phyloP scores from a whole-genome alignment of 2,888 invertebrate genomes.

The Seira ritae region DNA sequence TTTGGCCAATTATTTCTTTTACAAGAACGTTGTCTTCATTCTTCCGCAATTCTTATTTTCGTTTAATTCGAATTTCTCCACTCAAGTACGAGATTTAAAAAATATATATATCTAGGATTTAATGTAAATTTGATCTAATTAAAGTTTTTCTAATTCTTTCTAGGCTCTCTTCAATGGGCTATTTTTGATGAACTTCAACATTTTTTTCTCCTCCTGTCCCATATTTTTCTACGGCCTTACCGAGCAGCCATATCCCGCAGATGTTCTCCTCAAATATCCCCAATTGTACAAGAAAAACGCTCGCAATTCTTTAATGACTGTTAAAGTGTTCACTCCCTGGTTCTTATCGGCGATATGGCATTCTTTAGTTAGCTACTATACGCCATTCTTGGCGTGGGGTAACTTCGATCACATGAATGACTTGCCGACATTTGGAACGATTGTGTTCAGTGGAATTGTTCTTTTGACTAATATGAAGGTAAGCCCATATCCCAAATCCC shows the following conservation, averaged over 20 bases:
- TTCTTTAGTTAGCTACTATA: slow-evolving; percentile 80
- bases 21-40: slow-evolving; percentile 90
- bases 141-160: too few relatives aligned
- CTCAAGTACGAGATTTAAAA: too few relatives aligned
- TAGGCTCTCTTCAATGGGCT: slow-evolving; percentile 81
- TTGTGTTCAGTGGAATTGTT: slow-evolving; percentile 79
- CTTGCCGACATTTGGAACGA: slow-evolving; percentile 80
- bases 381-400: slow-evolving; percentile 75
- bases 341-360: slow-evolving; percentile 80
- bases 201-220: slow-evolving; percentile 85
- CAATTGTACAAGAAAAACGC: slow-evolving; percentile 82
- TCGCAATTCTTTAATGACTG: slow-evolving; percentile 82
- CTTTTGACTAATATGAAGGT: slow-evolving; percentile 80
- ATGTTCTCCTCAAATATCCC: slow-evolving; percentile 80
- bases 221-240: slow-evolving; percentile 84
- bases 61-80: neutral
- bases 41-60: too few relatives aligned
- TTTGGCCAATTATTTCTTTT: slow-evolving; percentile 92
- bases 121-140: too few relatives aligned
- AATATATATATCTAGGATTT: too few relatives aligned
- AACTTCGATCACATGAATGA: slow-evolving; percentile 73
- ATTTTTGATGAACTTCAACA: slow-evolving; percentile 86
- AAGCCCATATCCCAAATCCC: slow-evolving; percentile 9
- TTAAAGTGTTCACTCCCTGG: slow-evolving; percentile 82
- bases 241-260: slow-evolving; percentile 83